Evolutionary conservation across 2,888 invertebrate genomes (phyloP), one percentile per base, ranked within the genome.

Genomic region (Synergus gifuensis): DNA sequence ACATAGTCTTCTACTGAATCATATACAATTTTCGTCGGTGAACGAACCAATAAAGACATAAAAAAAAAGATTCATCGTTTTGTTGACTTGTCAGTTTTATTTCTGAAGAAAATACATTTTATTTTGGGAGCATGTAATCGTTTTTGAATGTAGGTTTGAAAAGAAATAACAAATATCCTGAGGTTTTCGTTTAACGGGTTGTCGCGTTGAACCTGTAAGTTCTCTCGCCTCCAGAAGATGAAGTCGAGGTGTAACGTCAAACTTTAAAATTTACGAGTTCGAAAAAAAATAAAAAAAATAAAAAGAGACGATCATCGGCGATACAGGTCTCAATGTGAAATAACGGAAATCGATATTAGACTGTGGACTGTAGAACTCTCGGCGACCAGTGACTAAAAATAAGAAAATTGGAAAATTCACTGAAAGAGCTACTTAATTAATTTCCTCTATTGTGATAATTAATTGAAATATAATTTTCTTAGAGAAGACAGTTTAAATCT

Each of bases 261-360:
- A 73, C 73, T 73, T 73, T 73, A 36, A 73, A 73, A 73, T 73
- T 73, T 49, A 73, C 73, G 73, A 73, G 73, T 73, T 73, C 28
- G 22, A 14, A 46, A 54, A 69, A 36, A 28, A 58, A n/a, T n/a
- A 69, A 46, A 54, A 69, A n/a, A 28, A 58, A 49, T 46, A 49
- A 69, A 69, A 46, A 67, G 28, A 69, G 16, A 40, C 54, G 73
- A 58, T 58, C 40, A 58, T 40, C 36, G n/a, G 4, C 73, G 54
- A 73, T 73, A 73, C 73, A 73, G 54, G 73, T 36, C 36, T 54
- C 73, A 58, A 58, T 54, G 73, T 54, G 73, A 73, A 73, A n/a
- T 73, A 73, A 73, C 73, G 73, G 54, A 73, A 73, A 73, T 73
- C 73, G 73, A 73, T 73, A 73, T 49, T 28, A 58, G 36, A 73